A percentile compares a stretch with the other conserved stretches of the same genome.
phyloP scores from a whole-genome alignment of 2,113 vertebrate genomes.

The Salvelinus fontinalis region DNA sequence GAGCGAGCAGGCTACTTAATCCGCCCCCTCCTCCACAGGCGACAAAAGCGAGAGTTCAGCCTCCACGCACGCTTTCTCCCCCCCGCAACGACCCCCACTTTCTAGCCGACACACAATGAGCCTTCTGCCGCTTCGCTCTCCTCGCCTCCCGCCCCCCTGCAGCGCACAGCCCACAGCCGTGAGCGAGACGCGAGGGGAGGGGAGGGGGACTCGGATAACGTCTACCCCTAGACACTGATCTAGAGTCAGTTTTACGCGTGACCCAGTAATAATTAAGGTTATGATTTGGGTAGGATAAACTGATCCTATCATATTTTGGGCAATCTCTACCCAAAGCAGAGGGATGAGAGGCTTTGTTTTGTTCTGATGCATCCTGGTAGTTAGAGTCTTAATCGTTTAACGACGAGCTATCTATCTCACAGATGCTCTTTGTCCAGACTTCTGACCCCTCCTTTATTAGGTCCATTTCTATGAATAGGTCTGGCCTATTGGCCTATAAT shows the following conservation, averaged over 20 bases:
- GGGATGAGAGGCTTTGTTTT: conserved; percentile 7
- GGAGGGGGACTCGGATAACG: conserved; percentile 1
- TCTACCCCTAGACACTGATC: neutral
- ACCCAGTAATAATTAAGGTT: neutral
- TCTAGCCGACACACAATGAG: conserved; percentile 8
- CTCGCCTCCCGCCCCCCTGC: conserved; percentile 12
- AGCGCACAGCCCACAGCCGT: conserved; percentile 4
- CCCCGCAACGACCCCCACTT: neutral
- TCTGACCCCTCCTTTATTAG: too few relatives aligned
- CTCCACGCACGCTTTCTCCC: neutral
- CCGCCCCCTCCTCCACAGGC: conserved; percentile 11
- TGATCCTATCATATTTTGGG: neutral
- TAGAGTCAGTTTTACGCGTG: neutral
- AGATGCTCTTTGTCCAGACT: conserved; percentile 10
- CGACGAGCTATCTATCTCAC: neutral
- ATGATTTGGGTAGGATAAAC: neutral
- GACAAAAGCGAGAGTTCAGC: conserved; percentile 15
- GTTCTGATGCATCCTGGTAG: conserved; percentile 17
- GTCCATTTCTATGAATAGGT: too few relatives aligned
- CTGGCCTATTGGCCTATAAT: too few relatives aligned
- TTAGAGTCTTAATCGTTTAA: conserved; percentile 6
- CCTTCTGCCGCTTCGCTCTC: conserved; percentile 15
- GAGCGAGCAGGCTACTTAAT: conserved; percentile 12
- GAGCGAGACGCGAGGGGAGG: neutral
- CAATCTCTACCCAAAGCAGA: neutral